Evolutionary conservation across 2,888 invertebrate species (phyloP).

Genomic region (Terebella lapidaria): DNA sequence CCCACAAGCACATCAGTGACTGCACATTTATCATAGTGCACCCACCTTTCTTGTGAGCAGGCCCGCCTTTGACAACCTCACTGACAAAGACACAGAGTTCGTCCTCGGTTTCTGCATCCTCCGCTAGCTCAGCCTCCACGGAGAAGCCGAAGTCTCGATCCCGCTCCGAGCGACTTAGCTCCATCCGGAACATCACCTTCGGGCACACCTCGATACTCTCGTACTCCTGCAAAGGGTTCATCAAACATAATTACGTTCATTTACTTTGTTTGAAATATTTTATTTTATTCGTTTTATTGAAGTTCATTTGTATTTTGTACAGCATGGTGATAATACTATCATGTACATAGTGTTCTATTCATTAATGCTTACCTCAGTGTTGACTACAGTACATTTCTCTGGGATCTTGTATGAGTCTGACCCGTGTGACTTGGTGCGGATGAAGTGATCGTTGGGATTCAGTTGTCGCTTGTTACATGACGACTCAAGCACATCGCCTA

Average conservation of each 20-base stretch:
- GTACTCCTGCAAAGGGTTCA: constrained; percentile 45
- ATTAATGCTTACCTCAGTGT: constrained; percentile 92
- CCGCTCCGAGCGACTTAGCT: constrained; percentile 79
- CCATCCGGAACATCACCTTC: constrained; percentile 94
- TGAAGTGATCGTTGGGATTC: constrained; percentile 92
- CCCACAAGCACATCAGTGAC: too few relatives aligned
- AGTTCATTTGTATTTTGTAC: constrained; percentile 1
- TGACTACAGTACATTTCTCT: constrained; percentile 87
- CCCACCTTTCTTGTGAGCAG: constrained; percentile 93
- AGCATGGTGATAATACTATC: background rate
- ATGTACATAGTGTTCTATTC: too few relatives aligned
- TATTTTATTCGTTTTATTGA: too few relatives aligned
- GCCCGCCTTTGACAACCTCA: constrained; percentile 89
- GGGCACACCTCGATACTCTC: constrained; percentile 79
- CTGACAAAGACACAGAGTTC: constrained; percentile 96
- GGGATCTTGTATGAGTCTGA: constrained; percentile 90
- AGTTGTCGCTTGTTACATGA: constrained; percentile 88
- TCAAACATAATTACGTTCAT: background rate
- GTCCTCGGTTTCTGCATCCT: constrained; percentile 91
- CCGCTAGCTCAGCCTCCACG: constrained; percentile 93
- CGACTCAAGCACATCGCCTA: constrained; percentile 88
- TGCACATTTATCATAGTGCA: too few relatives aligned
- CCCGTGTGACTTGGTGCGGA: constrained; percentile 75
- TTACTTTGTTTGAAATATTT: too few relatives aligned
- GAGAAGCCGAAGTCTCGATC: constrained; percentile 98